Conservation (phyloP, 64 coral and sea anemone genomes). For the Montipora sp. region DNA sequence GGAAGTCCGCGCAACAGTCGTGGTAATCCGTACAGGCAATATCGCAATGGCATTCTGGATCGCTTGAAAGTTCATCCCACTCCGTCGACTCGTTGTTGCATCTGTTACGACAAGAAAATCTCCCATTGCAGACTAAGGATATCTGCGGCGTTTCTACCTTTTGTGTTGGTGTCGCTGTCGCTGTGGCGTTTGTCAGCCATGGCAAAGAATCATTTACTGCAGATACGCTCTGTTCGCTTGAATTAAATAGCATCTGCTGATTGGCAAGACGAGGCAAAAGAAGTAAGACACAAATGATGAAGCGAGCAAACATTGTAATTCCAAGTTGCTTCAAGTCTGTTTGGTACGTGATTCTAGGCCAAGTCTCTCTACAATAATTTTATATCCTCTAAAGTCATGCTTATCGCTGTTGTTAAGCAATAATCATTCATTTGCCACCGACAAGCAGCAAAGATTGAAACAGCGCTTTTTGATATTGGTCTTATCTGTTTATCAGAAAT, state of each 20-base stretch:
- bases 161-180: not conserved
- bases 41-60: conserved; percentile 57
- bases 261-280: not conserved
- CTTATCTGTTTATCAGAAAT: not conserved
- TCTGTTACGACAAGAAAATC: conserved; percentile 19
- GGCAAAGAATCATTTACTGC: not conserved
- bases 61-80: not conserved
- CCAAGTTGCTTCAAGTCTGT: not conserved
- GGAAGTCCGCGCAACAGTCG: conserved; percentile 63
- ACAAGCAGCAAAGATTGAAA: conserved; percentile 1
- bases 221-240: not conserved
- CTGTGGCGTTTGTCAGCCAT: not conserved
- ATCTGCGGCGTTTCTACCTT: not conserved
- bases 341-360: not conserved
- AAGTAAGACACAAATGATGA: not conserved
- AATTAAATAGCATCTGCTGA: not conserved
- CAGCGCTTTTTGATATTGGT: no score
- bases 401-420: not conserved
- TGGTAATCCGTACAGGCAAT: conserved; percentile 21
- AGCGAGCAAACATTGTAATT: not conserved
- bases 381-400: not conserved
- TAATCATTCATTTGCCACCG: not conserved
- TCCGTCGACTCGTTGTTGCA: not conserved
- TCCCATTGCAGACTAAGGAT: not conserved
- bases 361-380: not conserved